phyloP scores from a whole-genome alignment of 2,113 vertebrate genomes.

The Epinephelus cyanopodus region DNA sequence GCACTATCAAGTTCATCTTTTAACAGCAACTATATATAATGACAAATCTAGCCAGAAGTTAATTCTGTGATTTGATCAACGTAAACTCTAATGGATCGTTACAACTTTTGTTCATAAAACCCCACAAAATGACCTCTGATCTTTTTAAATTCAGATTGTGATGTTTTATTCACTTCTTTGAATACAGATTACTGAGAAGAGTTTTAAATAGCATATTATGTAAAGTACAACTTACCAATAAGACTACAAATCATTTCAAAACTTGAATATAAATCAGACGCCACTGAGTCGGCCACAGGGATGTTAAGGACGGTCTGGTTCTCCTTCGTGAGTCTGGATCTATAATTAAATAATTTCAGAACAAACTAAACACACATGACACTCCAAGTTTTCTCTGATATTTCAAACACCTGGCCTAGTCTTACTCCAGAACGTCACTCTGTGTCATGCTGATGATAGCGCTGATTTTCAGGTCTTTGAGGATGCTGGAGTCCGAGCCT shows the following conservation, averaged over 20 bases:
- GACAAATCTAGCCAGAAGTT: too few species aligned
- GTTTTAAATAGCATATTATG: neutral
- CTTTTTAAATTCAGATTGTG: neutral
- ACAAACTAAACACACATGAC: neutral
- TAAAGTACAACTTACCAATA: constrained; percentile 84
- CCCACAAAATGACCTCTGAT: neutral
- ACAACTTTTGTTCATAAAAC: neutral
- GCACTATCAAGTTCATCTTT: too few species aligned
- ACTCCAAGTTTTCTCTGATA: neutral
- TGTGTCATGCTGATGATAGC: constrained; percentile 86
- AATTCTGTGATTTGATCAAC: too few species aligned
- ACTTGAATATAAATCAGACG: constrained; percentile 76
- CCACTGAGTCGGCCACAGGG: constrained; percentile 77
- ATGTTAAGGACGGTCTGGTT: constrained; percentile 74
- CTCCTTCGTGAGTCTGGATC: constrained; percentile 41
- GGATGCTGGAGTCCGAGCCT: constrained; percentile 80
- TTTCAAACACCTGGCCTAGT: neutral
- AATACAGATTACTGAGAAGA: too few species aligned
- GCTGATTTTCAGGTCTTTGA: constrained; percentile 88
- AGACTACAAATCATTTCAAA: constrained; percentile 85
- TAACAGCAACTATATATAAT: too few species aligned
- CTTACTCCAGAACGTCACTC: constrained; percentile 82
- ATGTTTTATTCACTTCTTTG: neutral
- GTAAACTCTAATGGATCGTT: too few species aligned
- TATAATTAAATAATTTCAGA: neutral